Percentiles rank a stretch among this genome's conserved stretches.
These are phyloP conservation scores for Beaufortia kweichowensis DNA, from an alignment of 2,113 vertebrate genomes.

Conservation along the genomic window DNA sequence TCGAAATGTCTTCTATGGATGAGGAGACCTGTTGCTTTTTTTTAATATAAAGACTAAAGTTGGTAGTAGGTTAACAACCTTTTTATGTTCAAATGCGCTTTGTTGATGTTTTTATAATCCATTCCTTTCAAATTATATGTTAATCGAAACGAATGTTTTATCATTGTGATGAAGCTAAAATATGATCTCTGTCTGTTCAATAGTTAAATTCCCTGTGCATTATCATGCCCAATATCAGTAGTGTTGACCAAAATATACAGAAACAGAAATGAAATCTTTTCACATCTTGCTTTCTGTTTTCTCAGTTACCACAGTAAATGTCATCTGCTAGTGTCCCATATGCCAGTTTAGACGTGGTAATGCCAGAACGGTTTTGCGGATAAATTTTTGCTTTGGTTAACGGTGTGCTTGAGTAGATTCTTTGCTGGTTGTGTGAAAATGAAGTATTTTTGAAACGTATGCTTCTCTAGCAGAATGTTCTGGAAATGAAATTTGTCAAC, in stretches of 20 bases:
- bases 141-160: constrained; percentile 28
- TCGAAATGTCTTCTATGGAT: neutral
- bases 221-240: constrained; percentile 36
- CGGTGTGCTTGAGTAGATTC: constrained; percentile 16
- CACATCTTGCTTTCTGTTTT: constrained; percentile 19
- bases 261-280: constrained; percentile 32
- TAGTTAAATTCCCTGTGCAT: constrained; percentile 34
- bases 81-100: constrained; percentile 19
- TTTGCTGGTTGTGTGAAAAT: constrained; percentile 46
- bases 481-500: constrained; percentile 49
- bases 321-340: constrained; percentile 2
- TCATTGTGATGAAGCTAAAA: constrained; percentile 45
- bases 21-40: constrained; percentile 19
- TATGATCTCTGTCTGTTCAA: constrained; percentile 40
- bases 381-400: constrained; percentile 50
- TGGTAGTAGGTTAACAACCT: neutral
- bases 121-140: constrained; percentile 43
- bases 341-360: constrained; percentile 32
- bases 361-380: constrained; percentile 29
- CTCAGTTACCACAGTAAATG: neutral
- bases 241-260: too few relatives aligned
- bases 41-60: constrained; percentile 7
- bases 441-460: constrained; percentile 66
- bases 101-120: constrained; percentile 17
- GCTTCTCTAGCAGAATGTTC: constrained; percentile 61